Conservation (phyloP, 2,797 vertebrate genomes). For the Leuciscus waleckii region DNA sequence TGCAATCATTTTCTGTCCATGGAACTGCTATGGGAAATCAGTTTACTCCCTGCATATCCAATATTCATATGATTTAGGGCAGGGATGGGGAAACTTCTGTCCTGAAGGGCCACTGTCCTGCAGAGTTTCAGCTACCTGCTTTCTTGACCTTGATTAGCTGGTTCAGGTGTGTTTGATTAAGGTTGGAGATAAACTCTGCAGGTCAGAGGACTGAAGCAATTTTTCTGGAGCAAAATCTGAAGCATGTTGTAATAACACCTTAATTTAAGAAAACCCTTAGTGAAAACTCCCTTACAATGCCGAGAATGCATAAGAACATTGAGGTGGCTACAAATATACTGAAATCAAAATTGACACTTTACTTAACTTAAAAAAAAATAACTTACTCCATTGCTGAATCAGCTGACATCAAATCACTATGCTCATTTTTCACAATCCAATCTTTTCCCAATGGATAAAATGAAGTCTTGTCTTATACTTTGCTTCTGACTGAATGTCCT, state of each 20-base stretch:
- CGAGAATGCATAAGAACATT: not conserved
- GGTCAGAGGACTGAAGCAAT: not conserved
- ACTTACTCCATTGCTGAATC: not conserved
- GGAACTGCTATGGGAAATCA: slow-evolving; percentile 14
- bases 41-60: slow-evolving; percentile 13
- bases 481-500: not conserved
- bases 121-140: not conserved
- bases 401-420: not conserved
- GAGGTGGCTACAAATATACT: not conserved
- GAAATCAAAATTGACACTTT: not conserved
- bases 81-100: not conserved
- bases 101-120: not conserved
- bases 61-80: slow-evolving; percentile 12
- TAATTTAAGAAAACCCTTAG: not conserved
- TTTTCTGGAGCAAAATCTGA: not conserved
- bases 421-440: not conserved
- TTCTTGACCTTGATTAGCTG: not conserved
- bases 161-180: not conserved
- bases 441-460: not conserved
- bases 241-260: not conserved
- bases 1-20: slow-evolving; percentile 3
- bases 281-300: not conserved
- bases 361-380: not conserved
- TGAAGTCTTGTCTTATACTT: not conserved
- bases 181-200: not conserved